Base-by-base conservation (phyloP, 2,888 invertebrate species). In the Polyommatus iphigenia region DNA sequence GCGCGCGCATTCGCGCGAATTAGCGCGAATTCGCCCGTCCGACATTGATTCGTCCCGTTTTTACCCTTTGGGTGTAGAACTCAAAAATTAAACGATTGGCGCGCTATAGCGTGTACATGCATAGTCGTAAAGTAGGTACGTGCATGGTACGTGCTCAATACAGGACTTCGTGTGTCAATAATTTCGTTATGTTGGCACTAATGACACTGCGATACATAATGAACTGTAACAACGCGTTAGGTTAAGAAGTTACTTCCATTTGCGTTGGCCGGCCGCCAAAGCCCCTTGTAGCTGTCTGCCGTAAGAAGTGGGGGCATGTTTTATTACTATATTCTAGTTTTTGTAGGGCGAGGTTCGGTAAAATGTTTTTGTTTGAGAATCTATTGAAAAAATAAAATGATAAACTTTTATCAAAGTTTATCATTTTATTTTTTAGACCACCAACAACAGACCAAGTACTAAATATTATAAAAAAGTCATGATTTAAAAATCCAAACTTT, bases 191-290 rank as follows among this genome's bases (percentile, higher is more conserved):
- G 8, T 62, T 77, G 67, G 67, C 54, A 79, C 50, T 80, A 78
- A 78, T 78, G 77, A 46, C 62, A 73, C 67, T 81, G 82, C 82
- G 80, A 86, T 87, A 88, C 88, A 89, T 90, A 90, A 91, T 89
- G 89, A 90, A 91, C 88, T 80, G 85, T 84, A 85, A 87, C 85
- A 85, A 86, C 84, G 85, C 82, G 84, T 84, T 84, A 84, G 84
- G 82, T 77, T 81, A 79, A 81, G 81, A 81, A 86, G 86, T 87
- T 86, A 85, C 83, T 86, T 86, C 88, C 88, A 91, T 90, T 90
- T 88, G 87, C 86, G 86, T 91, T 92, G 92, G 92, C 89, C 84
- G 79, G 29, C 77, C 89, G 92, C 92, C 92, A 91, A 86, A 80
- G 81, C 82, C 85, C 85, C 85, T 86, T 86, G 87, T 87, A 80